Conservation (phyloP, 1,140 invertebrate genomes). For the Bombus superbus region DNA sequence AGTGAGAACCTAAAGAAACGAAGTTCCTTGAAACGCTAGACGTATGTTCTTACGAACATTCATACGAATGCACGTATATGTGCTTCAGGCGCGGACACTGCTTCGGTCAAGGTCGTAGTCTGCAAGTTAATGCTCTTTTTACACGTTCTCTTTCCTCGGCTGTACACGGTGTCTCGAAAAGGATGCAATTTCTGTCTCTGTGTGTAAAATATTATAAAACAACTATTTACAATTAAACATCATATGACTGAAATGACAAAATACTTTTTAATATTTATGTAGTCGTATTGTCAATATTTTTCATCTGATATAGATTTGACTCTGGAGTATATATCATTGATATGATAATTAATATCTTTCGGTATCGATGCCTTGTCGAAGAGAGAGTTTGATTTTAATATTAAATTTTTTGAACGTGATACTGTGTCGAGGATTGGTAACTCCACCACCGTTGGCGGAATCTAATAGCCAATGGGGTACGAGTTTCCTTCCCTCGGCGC, state of each 20-base stretch:
- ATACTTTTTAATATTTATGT: neutral
- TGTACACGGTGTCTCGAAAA: slow-evolving; percentile 63
- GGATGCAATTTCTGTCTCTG: neutral
- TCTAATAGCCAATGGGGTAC: slow-evolving; percentile 77
- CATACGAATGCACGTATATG: slow-evolving; percentile 11
- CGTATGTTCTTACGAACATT: slow-evolving; percentile 35
- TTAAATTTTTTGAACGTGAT: slow-evolving; percentile 10
- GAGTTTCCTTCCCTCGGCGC: slow-evolving; percentile 78
- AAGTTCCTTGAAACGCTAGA: slow-evolving; percentile 59
- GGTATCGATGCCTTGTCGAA: neutral
- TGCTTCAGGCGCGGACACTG: slow-evolving; percentile 65
- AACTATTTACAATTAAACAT: neutral
- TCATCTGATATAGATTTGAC: neutral
- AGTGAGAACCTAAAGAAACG: slow-evolving; percentile 37
- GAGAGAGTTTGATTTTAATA: neutral
- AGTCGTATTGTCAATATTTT: neutral
- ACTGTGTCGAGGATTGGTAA: slow-evolving; percentile 78
- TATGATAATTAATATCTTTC: neutral
- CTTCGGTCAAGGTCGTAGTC: slow-evolving; percentile 71
- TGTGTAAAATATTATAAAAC: neutral
- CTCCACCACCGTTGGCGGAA: slow-evolving; percentile 80
- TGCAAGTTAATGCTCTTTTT: slow-evolving; percentile 70
- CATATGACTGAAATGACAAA: neutral
- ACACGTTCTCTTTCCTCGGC: slow-evolving; percentile 65
- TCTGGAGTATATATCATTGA: neutral